These are phyloP conservation scores for Blera fallax DNA, from an alignment of 2,888 invertebrate species.

Conservation along the genomic window DNA sequence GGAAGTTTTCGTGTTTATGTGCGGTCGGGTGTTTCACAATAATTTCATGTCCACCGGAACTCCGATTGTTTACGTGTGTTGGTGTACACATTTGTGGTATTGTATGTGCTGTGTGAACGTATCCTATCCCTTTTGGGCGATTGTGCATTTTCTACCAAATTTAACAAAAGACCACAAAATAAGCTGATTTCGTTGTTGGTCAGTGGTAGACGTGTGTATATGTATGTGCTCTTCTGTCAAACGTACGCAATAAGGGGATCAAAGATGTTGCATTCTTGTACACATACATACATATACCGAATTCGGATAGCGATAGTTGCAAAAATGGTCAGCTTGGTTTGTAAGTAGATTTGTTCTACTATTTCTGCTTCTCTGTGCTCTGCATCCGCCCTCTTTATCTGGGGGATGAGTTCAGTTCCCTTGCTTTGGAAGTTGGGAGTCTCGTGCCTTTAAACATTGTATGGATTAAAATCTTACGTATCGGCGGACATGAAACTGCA, in stretches of 20 bases:
- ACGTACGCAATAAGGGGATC: constrained; percentile 42
- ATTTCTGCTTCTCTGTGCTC: constrained; percentile 6
- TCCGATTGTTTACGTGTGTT: constrained; percentile 31
- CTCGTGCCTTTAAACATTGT: constrained; percentile 21
- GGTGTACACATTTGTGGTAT: constrained; percentile 7
- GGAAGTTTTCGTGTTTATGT: constrained; percentile 69
- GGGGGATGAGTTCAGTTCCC: not conserved
- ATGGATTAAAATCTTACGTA: constrained; percentile 47
- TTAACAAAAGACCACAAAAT: constrained; percentile 72
- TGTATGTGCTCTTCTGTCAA: constrained; percentile 1
- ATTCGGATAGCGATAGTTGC: constrained; percentile 33
- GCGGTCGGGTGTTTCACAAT: constrained; percentile 69
- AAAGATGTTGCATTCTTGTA: constrained; percentile 55
- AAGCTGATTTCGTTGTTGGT: constrained; percentile 68
- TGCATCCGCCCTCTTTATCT: not conserved
- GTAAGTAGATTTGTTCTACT: constrained; percentile 50
- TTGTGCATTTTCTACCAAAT: constrained; percentile 68
- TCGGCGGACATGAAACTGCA: not conserved
- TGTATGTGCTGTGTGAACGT: constrained; percentile 5
- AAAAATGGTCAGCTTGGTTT: constrained; percentile 54
- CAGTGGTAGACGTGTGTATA: not conserved
- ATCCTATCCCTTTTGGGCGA: constrained; percentile 49
- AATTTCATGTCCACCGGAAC: constrained; percentile 71
- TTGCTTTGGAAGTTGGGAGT: not conserved
- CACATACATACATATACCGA: not conserved